Evolutionary conservation across 2,888 invertebrate genomes (phyloP), one percentile per base, ranked within the genome.

Genomic region (Hyppa rectilinea): DNA sequence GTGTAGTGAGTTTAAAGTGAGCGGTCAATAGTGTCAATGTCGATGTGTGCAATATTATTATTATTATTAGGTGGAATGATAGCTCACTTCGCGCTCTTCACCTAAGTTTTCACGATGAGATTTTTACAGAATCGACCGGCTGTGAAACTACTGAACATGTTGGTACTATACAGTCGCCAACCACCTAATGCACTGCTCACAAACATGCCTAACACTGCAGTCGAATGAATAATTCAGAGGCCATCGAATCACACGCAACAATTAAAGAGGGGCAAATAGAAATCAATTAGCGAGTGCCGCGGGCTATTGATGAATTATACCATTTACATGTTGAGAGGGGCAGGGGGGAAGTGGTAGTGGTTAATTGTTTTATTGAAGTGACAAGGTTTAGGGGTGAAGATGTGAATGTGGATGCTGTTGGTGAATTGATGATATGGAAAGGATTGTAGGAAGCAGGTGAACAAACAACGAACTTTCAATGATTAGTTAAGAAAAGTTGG

Each of bases 211-310:
- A 71, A 59, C 72, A 75, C 36, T 80, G 80, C 69, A 79, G 43
- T 50, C 52, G 74, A 78, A 88, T 89, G 87, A 86, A 89, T 89
- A 84, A 89, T 89, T 86, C 87, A 87, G 75, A 34, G 80, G 69
- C 65, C 75, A 75, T 55, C 77, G 84, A 87, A 90, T 90, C 88
- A 88, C 88, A 88, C 90, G 89, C 85, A 80, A 89, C 92, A 90
- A 92, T 93, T 92, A 92, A 87, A 91, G 88, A 86, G 91, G 86
- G 90, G 90, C 91, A 93, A 93, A 93, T 91, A 92, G 90, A 86
- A 92, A 94, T 92, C 92, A 92, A 94, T 94, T 93, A 92, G 87
- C 83, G 83, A 85, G 82, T 76, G 83, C 85, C 84, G 83, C 83
- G 56, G 81, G 85, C 85, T 91, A 90, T 90, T 90, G 90, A 89